phyloP scores from a whole-genome alignment of 2,113 vertebrate genomes.

The Petromus typicus region DNA sequence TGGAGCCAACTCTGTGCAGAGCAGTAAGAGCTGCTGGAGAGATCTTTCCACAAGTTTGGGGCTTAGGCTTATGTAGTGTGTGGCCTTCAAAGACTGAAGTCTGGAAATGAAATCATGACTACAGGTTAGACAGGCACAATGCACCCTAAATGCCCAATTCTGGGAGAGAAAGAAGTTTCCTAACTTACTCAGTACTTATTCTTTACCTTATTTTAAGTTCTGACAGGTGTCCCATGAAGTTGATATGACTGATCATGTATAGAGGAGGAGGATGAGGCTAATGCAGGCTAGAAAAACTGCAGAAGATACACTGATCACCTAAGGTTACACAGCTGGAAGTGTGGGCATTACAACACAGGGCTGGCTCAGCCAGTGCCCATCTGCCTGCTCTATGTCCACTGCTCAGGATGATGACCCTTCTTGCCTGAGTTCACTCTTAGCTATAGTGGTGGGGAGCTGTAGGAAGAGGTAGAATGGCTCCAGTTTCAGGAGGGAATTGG shows the following conservation, averaged over 20 bases:
- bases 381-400: neutral
- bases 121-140: neutral
- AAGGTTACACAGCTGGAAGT: neutral
- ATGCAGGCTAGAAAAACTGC: neutral
- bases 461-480: neutral
- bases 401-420: neutral
- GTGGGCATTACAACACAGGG: neutral
- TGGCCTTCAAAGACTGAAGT: neutral
- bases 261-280: neutral
- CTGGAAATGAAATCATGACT: neutral
- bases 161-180: neutral
- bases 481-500: no score
- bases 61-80: neutral
- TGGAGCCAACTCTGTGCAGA: neutral
- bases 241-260: neutral
- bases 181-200: neutral
- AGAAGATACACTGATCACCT: neutral
- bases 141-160: neutral
- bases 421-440: neutral
- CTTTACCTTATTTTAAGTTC: neutral
- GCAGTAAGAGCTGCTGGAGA: accelerated
- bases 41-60: neutral
- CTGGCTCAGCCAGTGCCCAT: neutral
- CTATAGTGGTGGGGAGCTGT: accelerated
- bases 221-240: neutral